These are phyloP conservation scores for Hemitrygon akajei DNA, from an alignment of 2,797 vertebrate genomes.

Conservation along the genomic window DNA sequence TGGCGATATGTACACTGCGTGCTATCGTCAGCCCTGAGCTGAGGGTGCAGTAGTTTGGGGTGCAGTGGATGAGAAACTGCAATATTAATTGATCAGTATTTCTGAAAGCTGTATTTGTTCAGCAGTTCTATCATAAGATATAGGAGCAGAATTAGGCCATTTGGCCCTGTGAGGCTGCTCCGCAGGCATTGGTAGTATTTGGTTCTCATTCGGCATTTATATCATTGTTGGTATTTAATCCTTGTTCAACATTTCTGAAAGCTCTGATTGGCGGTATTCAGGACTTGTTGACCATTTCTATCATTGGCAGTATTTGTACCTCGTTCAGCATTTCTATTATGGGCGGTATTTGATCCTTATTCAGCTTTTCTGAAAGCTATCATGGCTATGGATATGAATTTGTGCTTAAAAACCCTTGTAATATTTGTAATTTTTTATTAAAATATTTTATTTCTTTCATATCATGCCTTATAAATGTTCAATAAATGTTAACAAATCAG, in stretches of 20 bases:
- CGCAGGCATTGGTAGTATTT: background rate
- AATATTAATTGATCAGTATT: background rate
- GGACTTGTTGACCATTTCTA: too few species aligned
- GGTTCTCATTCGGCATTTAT: background rate
- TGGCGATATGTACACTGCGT: background rate
- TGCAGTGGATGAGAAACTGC: background rate
- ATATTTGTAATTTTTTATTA: background rate
- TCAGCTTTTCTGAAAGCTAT: background rate
- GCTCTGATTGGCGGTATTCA: too few species aligned
- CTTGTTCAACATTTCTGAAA: too few species aligned
- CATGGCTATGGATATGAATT: background rate
- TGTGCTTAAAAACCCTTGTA: background rate
- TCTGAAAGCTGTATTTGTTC: background rate
- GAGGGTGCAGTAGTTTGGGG: background rate
- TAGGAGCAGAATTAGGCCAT: too few species aligned
- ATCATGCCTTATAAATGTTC: background rate
- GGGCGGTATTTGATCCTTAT: background rate
- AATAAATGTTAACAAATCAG: background rate
- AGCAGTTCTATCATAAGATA: background rate
- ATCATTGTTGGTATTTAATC: too few species aligned
- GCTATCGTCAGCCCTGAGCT: background rate
- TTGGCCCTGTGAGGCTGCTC: too few species aligned
- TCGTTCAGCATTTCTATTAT: background rate
- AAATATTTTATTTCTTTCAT: background rate
- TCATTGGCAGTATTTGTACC: background rate